Base-by-base conservation (phyloP, 2,888 invertebrate species). In the Phyllotreta cruciferae region DNA sequence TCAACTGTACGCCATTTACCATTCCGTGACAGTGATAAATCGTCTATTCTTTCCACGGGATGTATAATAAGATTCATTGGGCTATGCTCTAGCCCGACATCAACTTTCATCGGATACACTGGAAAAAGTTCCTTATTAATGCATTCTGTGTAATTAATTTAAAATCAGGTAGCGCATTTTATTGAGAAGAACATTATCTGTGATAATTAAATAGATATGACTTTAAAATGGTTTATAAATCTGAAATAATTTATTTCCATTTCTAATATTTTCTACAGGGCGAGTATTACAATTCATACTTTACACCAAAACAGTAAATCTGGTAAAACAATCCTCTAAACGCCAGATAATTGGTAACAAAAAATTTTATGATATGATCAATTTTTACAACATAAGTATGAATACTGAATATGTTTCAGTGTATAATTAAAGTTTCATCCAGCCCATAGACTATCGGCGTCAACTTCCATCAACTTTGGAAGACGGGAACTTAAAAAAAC, bases 11-110 rank as follows among this genome's bases (percentile, higher is more conserved):
- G 68, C 66, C 69, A 67, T 63, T 69, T 65, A 61, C 67, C 67
- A 66, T 63, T 70, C 69, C 64, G 64, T 65, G 74, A 74, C 74
- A 72, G 69, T 68, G 74, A 74, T 70, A 71, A 69, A 74, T 70
- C 67, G 60, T 64, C 71, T 68, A 70, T 73, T 73, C 73, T 74
- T 73, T 70, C 70, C 66, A 53, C 63, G 60, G 62, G 68, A 67
- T 66, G 64, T 64, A 67, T 69, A 67, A 66, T 67, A 69, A 70
- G 67, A 70, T 70, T 68, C 64, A 70, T 70, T 66, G 68, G 68
- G 45, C 60, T 56, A 49, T 37, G 56, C 49, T 38, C 56, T 42
- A 44, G 39, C 44, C 24, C 47, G 47, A 47, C 24, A 36, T 35
- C 49, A 52, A 52, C 37, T 52, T 52, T 52, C 11, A 13, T 52